These are phyloP conservation scores for Trypoxylus dichotomus DNA, from an alignment of 1,140 invertebrate species.

Conservation along the genomic window DNA sequence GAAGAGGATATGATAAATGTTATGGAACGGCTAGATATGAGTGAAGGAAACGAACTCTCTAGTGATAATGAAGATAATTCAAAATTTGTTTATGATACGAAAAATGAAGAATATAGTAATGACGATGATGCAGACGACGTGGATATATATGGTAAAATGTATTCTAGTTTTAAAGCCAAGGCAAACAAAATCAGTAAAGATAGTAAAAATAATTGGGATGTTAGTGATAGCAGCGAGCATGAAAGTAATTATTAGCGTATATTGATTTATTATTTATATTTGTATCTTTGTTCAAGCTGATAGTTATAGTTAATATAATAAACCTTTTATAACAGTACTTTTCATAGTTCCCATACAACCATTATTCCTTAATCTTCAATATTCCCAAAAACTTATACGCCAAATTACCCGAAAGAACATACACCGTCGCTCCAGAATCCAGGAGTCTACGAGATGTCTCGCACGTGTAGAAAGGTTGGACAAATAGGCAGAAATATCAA, in stretches of 20 bases:
- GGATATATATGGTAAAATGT: slow-evolving; percentile 56
- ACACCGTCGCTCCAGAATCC: too few species aligned
- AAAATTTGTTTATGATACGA: slow-evolving; percentile 42
- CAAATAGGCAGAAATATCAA: too few species aligned
- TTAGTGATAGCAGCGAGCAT: neutral
- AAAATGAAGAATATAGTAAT: slow-evolving; percentile 49
- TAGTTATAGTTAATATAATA: too few species aligned
- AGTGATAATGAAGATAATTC: slow-evolving; percentile 57
- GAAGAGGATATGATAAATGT: slow-evolving; percentile 40
- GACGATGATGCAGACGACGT: slow-evolving; percentile 56
- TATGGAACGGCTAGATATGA: slow-evolving; percentile 39
- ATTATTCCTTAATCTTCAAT: too few species aligned
- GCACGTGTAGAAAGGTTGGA: too few species aligned
- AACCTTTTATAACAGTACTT: too few species aligned
- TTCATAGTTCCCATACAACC: too few species aligned
- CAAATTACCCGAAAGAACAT: too few species aligned
- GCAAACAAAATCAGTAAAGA: slow-evolving; percentile 42
- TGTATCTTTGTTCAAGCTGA: too few species aligned
- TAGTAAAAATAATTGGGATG: slow-evolving; percentile 29
- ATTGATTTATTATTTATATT: neutral
- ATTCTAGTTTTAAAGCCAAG: slow-evolving; percentile 60
- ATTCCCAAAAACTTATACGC: too few species aligned
- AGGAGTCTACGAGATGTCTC: too few species aligned
- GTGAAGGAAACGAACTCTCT: slow-evolving; percentile 55
- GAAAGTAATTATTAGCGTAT: neutral